Conservation (phyloP, 2,113 vertebrate species). For the Trichechus manatus region DNA sequence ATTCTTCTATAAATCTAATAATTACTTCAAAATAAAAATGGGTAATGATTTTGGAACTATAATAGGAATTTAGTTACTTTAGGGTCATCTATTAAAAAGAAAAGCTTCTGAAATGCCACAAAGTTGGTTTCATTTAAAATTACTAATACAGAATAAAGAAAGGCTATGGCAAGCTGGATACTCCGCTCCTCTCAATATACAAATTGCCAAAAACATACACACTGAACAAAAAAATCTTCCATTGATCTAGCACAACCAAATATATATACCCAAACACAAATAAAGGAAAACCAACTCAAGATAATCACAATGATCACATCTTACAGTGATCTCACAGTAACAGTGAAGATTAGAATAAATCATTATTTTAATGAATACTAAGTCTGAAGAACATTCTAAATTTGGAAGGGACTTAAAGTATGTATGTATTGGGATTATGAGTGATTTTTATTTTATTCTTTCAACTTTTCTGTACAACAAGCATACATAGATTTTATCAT, state of each 20-base stretch:
- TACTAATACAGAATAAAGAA: neutral
- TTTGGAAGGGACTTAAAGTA: slow-evolving; percentile 12
- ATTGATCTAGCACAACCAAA: slow-evolving; percentile 19
- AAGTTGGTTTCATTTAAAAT: neutral
- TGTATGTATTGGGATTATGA: neutral
- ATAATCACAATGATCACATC: neutral
- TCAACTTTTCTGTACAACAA: neutral
- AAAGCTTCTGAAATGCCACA: neutral
- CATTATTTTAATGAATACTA: slow-evolving; percentile 21
- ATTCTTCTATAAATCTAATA: slow-evolving; percentile 5
- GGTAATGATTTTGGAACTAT: neutral
- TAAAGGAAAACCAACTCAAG: neutral
- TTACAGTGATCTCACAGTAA: neutral
- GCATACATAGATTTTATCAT: neutral
- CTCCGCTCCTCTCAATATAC: neutral
- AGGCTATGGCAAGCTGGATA: neutral
- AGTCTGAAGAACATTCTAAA: neutral
- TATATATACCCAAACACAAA: neutral
- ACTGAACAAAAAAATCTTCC: neutral
- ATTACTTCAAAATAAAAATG: slow-evolving; percentile 47
- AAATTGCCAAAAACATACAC: slow-evolving; percentile 31
- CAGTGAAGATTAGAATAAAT: neutral
- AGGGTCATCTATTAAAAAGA: neutral
- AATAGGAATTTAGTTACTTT: slow-evolving; percentile 12
- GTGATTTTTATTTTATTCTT: slow-evolving; percentile 18